These are phyloP conservation scores for Sebastolobus alascanus DNA, from an alignment of 2,797 vertebrate genomes.

Conservation along the genomic window DNA sequence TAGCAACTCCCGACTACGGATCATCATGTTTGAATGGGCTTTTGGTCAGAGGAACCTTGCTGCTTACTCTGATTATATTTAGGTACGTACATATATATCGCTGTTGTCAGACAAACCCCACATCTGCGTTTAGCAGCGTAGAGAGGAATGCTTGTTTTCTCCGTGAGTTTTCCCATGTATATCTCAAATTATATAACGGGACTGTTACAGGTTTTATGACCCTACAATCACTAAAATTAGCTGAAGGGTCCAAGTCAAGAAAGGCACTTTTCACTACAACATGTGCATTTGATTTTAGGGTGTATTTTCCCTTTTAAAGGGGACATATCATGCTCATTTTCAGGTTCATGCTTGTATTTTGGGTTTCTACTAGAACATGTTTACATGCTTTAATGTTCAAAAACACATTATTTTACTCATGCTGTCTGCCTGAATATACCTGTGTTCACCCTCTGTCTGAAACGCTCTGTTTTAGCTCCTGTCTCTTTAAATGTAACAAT, in stretches of 20 bases:
- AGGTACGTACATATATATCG: conserved; percentile 65
- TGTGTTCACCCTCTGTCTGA: no score
- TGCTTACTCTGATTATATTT: conserved; percentile 73
- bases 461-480: no score
- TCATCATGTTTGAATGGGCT: conserved; percentile 77
- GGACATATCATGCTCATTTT: background rate
- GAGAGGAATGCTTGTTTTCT: conserved; percentile 65
- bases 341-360: no score
- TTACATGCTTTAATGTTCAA: no score
- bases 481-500: background rate
- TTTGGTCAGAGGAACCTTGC: conserved; percentile 68
- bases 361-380: no score
- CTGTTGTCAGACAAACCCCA: conserved; percentile 70
- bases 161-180: conserved; percentile 49
- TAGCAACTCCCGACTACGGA: conserved; percentile 71
- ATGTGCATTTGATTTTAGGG: conserved; percentile 10
- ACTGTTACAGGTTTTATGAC: conserved; percentile 53
- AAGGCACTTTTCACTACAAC: conserved; percentile 14
- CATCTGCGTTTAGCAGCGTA: conserved; percentile 53
- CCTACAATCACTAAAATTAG: conserved; percentile 51
- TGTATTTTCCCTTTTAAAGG: background rate
- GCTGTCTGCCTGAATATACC: no score
- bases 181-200: conserved; percentile 61
- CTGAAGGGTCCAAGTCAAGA: conserved; percentile 11
- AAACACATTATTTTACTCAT: no score